Evolutionary conservation across 2,113 vertebrate species (phyloP).

Genomic region (Oryzias celebensis): DNA sequence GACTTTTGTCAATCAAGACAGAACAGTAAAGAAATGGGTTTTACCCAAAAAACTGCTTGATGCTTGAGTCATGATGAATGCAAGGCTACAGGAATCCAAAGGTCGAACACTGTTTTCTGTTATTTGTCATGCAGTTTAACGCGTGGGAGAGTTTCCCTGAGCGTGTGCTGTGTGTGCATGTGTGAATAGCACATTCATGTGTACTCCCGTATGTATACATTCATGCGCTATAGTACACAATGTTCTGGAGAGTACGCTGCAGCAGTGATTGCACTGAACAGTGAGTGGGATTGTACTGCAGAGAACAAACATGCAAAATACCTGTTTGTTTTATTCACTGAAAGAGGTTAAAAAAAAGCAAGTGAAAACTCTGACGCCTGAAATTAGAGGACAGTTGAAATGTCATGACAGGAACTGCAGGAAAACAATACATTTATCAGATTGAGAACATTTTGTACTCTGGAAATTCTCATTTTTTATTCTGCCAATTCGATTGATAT

Average conservation of each 20-base stretch:
- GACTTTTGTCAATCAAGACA: too few relatives aligned
- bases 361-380: too few relatives aligned
- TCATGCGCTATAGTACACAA: neutral
- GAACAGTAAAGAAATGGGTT: neutral
- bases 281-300: neutral
- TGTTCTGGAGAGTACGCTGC: constrained; percentile 3
- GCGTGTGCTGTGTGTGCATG: neutral
- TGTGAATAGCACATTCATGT: neutral
- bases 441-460: too few relatives aligned
- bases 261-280: neutral
- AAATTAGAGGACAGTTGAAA: too few relatives aligned
- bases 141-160: neutral
- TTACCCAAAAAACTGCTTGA: constrained; percentile 2
- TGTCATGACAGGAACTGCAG: too few relatives aligned
- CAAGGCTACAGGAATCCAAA: constrained; percentile 27
- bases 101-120: constrained; percentile 38
- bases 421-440: too few relatives aligned
- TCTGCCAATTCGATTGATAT: too few relatives aligned
- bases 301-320: neutral
- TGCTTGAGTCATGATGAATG: constrained; percentile 28
- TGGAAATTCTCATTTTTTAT: too few relatives aligned
- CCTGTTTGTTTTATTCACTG: too few relatives aligned
- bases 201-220: constrained; percentile 3
- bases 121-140: constrained; percentile 19
- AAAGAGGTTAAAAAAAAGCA: too few relatives aligned